Evolutionary conservation across 1,140 invertebrate species (phyloP).

Genomic region (Bombus ignitus): DNA sequence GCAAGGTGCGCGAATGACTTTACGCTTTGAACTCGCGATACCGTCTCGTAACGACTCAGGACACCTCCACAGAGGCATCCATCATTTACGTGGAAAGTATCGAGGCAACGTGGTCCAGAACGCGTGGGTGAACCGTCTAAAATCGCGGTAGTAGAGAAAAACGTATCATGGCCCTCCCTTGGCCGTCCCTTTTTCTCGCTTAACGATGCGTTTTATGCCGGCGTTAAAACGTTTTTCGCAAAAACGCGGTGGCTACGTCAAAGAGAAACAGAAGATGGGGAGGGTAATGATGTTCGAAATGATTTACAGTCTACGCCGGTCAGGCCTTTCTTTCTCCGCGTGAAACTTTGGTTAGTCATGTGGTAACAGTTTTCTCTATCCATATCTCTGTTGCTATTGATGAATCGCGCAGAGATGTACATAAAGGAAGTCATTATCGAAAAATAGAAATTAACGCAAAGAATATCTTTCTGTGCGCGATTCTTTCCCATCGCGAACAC

Average conservation of each 20-base stretch:
- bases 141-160: slow-evolving; percentile 22
- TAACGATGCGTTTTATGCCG: slow-evolving; percentile 68
- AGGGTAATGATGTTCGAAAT: slow-evolving; percentile 60
- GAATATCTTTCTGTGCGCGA: neutral
- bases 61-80: slow-evolving; percentile 47
- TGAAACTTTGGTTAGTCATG: slow-evolving; percentile 18
- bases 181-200: slow-evolving; percentile 23
- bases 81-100: slow-evolving; percentile 53
- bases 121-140: slow-evolving; percentile 35
- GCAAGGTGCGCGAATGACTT: slow-evolving; percentile 62
- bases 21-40: slow-evolving; percentile 48
- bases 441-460: neutral
- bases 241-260: slow-evolving; percentile 46
- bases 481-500: neutral
- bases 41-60: slow-evolving; percentile 37
- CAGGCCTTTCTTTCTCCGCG: neutral
- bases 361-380: slow-evolving; percentile 29
- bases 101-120: slow-evolving; percentile 7
- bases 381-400: slow-evolving; percentile 14
- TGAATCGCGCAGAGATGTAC: neutral
- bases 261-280: slow-evolving; percentile 7
- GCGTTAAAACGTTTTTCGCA: slow-evolving; percentile 64
- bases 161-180: slow-evolving; percentile 12
- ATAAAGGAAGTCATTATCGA: neutral
- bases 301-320: slow-evolving; percentile 59